Evolutionary conservation across 1,140 invertebrate genomes (phyloP).

Genomic region (Drosophila tsacasi): DNA sequence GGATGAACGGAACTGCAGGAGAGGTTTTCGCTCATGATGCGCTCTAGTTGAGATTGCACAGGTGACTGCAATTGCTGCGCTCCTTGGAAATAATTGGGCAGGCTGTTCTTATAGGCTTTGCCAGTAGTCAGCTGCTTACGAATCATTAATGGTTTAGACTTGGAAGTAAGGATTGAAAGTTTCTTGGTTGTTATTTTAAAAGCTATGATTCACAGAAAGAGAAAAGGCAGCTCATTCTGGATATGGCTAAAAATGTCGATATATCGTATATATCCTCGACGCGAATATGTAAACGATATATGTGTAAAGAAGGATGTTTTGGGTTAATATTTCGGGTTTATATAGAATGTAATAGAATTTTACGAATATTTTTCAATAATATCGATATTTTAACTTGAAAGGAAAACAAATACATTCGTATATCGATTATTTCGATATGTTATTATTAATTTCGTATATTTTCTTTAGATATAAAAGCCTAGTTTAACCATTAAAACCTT

Average conservation of each 20-base stretch:
- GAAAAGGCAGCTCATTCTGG: neutral
- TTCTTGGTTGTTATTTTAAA: neutral
- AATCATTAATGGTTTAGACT: neutral
- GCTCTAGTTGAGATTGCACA: neutral
- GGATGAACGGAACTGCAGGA: neutral
- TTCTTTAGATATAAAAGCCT: too few relatives aligned
- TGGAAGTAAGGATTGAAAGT: neutral
- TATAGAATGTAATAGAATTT: too few relatives aligned
- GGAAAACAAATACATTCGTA: too few relatives aligned
- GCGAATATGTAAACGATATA: neutral
- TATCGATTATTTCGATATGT: too few relatives aligned
- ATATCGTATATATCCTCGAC: neutral
- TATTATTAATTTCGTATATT: too few relatives aligned
- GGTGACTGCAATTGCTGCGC: neutral
- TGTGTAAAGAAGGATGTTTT: neutral
- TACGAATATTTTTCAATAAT: too few relatives aligned
- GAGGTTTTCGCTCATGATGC: neutral
- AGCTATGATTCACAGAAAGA: slow-evolving; percentile 3
- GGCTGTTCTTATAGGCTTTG: neutral
- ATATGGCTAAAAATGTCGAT: neutral
- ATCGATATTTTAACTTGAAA: too few relatives aligned
- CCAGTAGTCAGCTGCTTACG: neutral
- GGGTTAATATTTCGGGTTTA: too few relatives aligned
- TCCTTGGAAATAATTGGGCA: neutral
- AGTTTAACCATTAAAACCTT: neutral